Base-by-base conservation (phyloP, 2,888 invertebrate genomes). In the Amphiduros pacificus region DNA sequence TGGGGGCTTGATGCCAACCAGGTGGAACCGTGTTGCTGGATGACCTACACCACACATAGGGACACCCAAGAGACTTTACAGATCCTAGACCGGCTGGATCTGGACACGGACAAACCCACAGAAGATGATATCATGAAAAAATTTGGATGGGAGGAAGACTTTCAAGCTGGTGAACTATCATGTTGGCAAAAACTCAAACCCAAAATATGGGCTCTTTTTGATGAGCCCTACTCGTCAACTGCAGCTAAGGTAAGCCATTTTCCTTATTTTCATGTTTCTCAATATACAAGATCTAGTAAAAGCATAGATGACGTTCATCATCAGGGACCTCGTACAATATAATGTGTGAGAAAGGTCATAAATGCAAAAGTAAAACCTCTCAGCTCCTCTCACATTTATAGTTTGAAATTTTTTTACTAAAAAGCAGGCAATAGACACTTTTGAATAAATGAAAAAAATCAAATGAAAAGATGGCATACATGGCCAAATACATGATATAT, bases 11-110 rank as follows among this genome's bases (percentile, higher is more conserved):
- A 99, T 82, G 93, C 98, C 40, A 99, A 99, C 86, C 98, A 99
- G 77, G 97, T 98, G 76, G 97, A 98, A 82, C 98, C 98, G 4
- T 99, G 98, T 84, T 99, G 99, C 84, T 99, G 99, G 98, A 98
- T 98, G 97, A 99, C 98, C 9, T 99, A 99, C 76, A 88, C 87
- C 2, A 93, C 64, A 89, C 84, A 85, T 71, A 91, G 91, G 77
- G 97, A 99, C 86, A 99, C 99, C 64, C 97, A 99, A 85, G 97
- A 98, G 85, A 99, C 98, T 56, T 87, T 99, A 80, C 94, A 96
- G 62, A 98, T 99, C 64, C 87, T 99, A 79, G 99, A 99, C 86
- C 89, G 95, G 67, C 87, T 99, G 78, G 99, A 99, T 85, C 88
- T 98, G 78, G 98, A 99, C 84, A 96, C 96, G 66, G 97, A 82